These are phyloP conservation scores for Agapornis canus DNA, from an alignment of 2,797 vertebrate genomes.

Conservation along the genomic window DNA sequence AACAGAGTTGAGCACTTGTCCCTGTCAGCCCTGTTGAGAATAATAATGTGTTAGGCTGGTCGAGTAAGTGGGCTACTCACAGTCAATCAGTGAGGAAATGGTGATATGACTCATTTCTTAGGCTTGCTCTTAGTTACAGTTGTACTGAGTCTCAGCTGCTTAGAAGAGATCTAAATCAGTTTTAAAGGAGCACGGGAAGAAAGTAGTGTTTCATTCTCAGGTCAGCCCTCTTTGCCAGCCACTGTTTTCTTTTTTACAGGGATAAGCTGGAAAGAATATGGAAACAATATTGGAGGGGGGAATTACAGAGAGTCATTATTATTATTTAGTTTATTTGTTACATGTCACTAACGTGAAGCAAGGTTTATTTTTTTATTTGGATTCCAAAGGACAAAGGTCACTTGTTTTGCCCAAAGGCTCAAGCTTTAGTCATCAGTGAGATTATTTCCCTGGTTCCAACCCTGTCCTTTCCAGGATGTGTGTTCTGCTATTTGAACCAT, in stretches of 20 bases:
- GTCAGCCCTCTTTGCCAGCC: background rate
- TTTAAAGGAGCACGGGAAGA: slow-evolving; percentile 10
- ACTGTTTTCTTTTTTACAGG: background rate
- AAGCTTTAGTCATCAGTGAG: background rate
- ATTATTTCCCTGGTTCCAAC: slow-evolving; percentile 18
- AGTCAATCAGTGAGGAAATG: background rate
- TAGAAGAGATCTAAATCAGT: background rate
- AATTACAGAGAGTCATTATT: background rate
- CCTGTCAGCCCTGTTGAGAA: background rate
- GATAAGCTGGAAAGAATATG: background rate
- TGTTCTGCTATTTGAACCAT: slow-evolving; percentile 2
- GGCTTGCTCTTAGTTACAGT: slow-evolving; percentile 9
- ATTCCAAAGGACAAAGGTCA: slow-evolving; percentile 2
- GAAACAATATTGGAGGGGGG: background rate
- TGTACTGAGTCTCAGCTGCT: background rate
- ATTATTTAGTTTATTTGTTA: slow-evolving; percentile 44
- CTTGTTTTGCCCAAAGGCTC: slow-evolving; percentile 27
- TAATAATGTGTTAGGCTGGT: background rate
- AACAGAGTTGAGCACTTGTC: background rate
- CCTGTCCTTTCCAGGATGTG: slow-evolving; percentile 11
- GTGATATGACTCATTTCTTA: slow-evolving; percentile 38
- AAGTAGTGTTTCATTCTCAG: background rate
- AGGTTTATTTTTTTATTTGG: slow-evolving; percentile 27
- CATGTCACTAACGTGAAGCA: background rate
- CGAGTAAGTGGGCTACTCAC: background rate